Base-by-base conservation (phyloP, 1,140 invertebrate species). In the Orius insidiosus region DNA sequence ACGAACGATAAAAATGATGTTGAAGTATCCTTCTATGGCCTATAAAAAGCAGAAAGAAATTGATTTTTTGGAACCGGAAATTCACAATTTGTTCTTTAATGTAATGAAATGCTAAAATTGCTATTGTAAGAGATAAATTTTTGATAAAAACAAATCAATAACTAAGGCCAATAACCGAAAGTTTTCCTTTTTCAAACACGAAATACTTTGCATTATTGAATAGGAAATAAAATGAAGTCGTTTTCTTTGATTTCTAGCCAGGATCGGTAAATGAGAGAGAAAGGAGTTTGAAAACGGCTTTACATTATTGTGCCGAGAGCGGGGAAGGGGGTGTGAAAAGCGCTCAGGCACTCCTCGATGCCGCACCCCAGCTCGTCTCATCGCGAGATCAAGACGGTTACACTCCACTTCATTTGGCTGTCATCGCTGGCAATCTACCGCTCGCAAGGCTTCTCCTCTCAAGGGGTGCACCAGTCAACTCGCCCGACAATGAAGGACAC, bases 401-500 rank as follows among this genome's bases (percentile, higher is more conserved):
- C 60, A 92, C 89, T 3, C 78, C 88, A 1, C 70, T 97, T 33
- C 89, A 96, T 67, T 71, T 94, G 52, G 86, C 86, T 33, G 86
- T 90, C 33, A 92, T 94, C 57, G 83, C 87, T 49, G 88, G 88
- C 8, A 86, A 87, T 59, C 75, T 78, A 53, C 75, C 78, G 15
- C 70, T 90, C 46, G 79, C 88, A 36, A 78, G 80, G 45, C 79
- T 82, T 18, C 65, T 93, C 4, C 60, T 90, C 36, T 75, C 79
- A 10, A 79, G 80, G 48, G 77, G 80, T 16, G 89, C 90, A 7
- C 80, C 94, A 57, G 76, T 96, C 36, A 82, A 85, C 60, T 78
- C 80, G 31, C 69, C 82, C 44, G 94, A 98, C 63, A 78, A 86
- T 58, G 93, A 98, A 60, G 78, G 82, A 42, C 94, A 98, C n/a